Conservation (phyloP, 2,113 vertebrate species). For the Upupa epops region DNA sequence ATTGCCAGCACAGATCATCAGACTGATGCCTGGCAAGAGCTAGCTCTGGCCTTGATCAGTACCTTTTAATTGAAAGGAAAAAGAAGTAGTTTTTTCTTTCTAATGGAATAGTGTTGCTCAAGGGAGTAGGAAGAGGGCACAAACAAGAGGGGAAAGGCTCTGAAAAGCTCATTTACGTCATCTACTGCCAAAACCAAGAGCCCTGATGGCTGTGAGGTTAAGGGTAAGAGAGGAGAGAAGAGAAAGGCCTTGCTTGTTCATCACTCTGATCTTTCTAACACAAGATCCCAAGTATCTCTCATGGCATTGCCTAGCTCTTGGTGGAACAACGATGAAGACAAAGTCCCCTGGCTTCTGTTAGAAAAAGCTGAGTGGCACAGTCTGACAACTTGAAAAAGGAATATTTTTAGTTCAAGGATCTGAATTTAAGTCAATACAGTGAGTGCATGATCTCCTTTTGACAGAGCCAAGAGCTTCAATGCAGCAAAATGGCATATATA, state of each 20-base stretch:
- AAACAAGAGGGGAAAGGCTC: neutral
- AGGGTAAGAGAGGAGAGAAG: neutral
- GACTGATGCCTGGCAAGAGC: conserved; percentile 43
- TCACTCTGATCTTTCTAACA: neutral
- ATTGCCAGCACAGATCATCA: conserved; percentile 35
- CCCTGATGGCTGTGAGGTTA: neutral
- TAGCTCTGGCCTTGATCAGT: conserved; percentile 1
- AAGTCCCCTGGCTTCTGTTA: neutral
- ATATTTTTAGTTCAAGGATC: neutral
- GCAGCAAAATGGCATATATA: neutral
- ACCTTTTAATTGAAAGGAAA: conserved; percentile 56
- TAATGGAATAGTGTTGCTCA: neutral
- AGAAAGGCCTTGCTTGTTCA: neutral
- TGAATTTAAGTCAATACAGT: neutral
- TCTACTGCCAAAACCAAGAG: neutral
- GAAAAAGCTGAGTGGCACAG: neutral
- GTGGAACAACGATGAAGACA: neutral
- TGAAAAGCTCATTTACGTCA: neutral
- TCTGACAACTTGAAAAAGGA: neutral
- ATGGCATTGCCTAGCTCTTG: neutral
- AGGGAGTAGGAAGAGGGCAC: neutral
- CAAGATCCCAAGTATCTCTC: neutral
- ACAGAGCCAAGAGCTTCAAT: neutral
- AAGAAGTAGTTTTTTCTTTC: neutral
- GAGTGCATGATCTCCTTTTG: neutral